phyloP scores from a whole-genome alignment of 2,888 invertebrate species.

The Embidobia sp. region DNA sequence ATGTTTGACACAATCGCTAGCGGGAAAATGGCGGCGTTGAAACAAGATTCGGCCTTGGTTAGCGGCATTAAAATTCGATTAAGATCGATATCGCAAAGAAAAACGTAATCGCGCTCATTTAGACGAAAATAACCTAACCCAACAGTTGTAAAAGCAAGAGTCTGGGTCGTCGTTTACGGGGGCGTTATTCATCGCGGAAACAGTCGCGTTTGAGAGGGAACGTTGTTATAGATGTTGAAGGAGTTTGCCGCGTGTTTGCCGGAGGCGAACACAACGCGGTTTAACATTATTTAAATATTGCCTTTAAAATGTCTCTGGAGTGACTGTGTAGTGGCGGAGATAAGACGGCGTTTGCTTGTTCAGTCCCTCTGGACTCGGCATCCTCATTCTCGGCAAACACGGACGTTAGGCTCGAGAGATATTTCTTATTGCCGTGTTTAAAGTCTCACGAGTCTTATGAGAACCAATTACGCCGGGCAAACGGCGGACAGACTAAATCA shows the following conservation, averaged over 20 bases:
- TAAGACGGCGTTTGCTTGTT: slow-evolving; percentile 76
- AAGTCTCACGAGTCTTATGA: slow-evolving; percentile 59
- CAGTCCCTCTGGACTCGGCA: slow-evolving; percentile 68
- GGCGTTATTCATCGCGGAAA: slow-evolving; percentile 48
- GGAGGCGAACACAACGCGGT: slow-evolving; percentile 72
- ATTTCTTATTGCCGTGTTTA: slow-evolving; percentile 63
- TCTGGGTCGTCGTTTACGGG: slow-evolving; percentile 20
- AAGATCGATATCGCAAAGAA: not conserved
- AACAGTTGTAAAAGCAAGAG: slow-evolving; percentile 7
- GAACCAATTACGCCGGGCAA: slow-evolving; percentile 45
- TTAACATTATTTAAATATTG: slow-evolving; percentile 79
- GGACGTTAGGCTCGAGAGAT: slow-evolving; percentile 56
- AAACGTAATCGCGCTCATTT: not conserved
- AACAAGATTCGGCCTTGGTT: no score
- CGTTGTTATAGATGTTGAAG: slow-evolving; percentile 51
- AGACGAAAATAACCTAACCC: not conserved
- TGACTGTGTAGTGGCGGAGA: slow-evolving; percentile 70
- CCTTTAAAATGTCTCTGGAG: slow-evolving; percentile 67
- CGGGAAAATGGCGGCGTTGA: no score
- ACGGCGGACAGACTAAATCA: slow-evolving; percentile 32
- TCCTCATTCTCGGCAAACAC: slow-evolving; percentile 61
- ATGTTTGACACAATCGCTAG: no score
- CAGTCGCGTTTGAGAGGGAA: slow-evolving; percentile 47
- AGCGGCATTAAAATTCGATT: no score
- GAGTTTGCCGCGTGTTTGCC: slow-evolving; percentile 69